These are phyloP conservation scores for Dasyurus viverrinus DNA, from an alignment of 2,113 vertebrate genomes.

Conservation along the genomic window DNA sequence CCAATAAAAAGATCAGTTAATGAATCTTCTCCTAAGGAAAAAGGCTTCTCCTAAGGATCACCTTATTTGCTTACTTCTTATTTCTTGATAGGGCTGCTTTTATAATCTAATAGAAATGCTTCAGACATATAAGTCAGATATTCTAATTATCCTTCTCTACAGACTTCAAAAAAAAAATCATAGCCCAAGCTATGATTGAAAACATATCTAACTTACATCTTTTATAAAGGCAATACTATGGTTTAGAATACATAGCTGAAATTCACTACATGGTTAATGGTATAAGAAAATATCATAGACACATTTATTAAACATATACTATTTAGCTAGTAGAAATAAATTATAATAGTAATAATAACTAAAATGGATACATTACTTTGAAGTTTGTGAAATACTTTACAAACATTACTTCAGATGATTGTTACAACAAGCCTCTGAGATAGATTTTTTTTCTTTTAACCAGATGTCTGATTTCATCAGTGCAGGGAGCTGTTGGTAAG, in stretches of 20 bases:
- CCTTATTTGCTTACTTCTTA: conserved; percentile 68
- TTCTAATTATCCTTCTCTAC: conserved; percentile 26
- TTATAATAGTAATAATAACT: not conserved
- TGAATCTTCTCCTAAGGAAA: conserved; percentile 70
- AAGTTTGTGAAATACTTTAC: not conserved
- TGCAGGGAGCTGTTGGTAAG: not conserved
- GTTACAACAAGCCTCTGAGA: not conserved
- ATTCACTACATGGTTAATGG: not conserved
- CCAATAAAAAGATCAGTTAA: conserved; percentile 78
- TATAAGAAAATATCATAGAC: not conserved
- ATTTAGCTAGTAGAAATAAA: not conserved
- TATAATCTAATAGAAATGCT: conserved; percentile 42
- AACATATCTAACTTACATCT: not conserved
- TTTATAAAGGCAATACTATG: not conserved
- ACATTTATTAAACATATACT: not conserved
- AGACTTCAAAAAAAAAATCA: too few species aligned
- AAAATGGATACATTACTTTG: not conserved
- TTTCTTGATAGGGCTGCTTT: conserved; percentile 55
- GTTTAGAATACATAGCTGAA: not conserved
- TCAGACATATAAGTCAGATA: conserved; percentile 59
- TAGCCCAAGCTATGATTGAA: not conserved
- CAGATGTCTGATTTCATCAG: not conserved
- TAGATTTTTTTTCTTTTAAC: not conserved
- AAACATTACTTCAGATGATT: not conserved
- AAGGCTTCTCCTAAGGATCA: conserved; percentile 67